Percentiles rank a stretch among this genome's conserved stretches.
phyloP scores from a whole-genome alignment of 2,888 invertebrate species.

The Agrilus mali region DNA sequence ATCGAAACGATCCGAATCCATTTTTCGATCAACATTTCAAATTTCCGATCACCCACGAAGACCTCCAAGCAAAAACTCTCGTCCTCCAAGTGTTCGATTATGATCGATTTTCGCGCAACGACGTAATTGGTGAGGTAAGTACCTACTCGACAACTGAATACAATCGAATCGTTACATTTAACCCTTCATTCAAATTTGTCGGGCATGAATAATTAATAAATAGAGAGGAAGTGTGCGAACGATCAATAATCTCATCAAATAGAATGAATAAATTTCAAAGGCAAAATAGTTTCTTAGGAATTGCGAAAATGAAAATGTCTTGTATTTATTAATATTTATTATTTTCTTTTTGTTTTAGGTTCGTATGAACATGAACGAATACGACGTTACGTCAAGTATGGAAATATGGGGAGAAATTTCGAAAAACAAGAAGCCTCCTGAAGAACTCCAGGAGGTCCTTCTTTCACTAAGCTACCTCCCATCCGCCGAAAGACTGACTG shows the following conservation, averaged over 20 bases:
- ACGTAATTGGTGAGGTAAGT: slow-evolving; percentile 65
- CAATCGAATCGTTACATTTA: slow-evolving; percentile 23
- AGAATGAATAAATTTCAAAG: no score
- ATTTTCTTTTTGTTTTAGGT: slow-evolving; percentile 6
- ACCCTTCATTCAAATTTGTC: no score
- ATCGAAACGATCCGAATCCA: slow-evolving; percentile 73
- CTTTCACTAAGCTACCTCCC: slow-evolving; percentile 79
- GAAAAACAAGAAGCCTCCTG: slow-evolving; percentile 67
- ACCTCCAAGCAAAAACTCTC: slow-evolving; percentile 65
- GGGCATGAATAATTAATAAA: no score
- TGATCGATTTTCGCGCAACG: slow-evolving; percentile 72
- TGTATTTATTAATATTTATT: no score
- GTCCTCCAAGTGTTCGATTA: slow-evolving; percentile 57
- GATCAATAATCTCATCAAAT: no score
- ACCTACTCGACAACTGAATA: no score
- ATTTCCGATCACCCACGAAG: slow-evolving; percentile 82
- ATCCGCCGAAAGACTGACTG: slow-evolving; percentile 74
- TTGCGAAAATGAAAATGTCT: no score
- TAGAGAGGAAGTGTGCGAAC: no score
- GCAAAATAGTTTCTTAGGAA: no score
- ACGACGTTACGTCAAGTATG: slow-evolving; percentile 63
- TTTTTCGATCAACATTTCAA: slow-evolving; percentile 87
- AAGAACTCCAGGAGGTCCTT: slow-evolving; percentile 70
- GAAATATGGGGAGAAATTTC: slow-evolving; percentile 84
- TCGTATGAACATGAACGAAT: slow-evolving; percentile 60